Conservation (phyloP, 2,888 invertebrate genomes). For the Orthosia cruda region DNA sequence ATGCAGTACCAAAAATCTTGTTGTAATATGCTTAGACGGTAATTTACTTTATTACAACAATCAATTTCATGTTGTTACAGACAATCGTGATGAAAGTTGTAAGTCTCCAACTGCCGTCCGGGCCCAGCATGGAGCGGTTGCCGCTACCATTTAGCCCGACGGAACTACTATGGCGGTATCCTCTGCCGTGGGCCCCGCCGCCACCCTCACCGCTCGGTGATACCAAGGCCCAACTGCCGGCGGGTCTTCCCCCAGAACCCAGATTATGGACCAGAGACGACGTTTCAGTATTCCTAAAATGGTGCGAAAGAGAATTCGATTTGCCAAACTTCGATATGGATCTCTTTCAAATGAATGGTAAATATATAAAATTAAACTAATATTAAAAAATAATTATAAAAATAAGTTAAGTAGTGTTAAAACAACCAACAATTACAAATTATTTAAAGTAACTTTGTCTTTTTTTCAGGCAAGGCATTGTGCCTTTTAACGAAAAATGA, state of each 20-base stretch:
- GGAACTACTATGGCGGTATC: conserved; percentile 97
- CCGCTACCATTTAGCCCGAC: conserved; percentile 96
- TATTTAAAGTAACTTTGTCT: conserved; percentile 1
- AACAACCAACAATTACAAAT: background rate
- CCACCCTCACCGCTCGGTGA: conserved; percentile 95
- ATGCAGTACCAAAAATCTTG: background rate
- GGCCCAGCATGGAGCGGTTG: conserved; percentile 94
- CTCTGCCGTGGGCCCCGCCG: conserved; percentile 94
- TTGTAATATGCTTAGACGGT: conserved; percentile 1
- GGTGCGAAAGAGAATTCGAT: conserved; percentile 98
- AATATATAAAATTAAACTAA: conserved; percentile 68
- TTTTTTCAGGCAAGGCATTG: conserved; percentile 96
- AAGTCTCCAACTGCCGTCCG: conserved; percentile 94
- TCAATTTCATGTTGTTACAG: conserved; percentile 77
- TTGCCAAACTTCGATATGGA: conserved; percentile 98
- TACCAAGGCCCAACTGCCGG: conserved; percentile 97
- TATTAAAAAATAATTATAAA: too few relatives aligned
- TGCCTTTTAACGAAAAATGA: conserved; percentile 97
- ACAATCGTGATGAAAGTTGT: conserved; percentile 93
- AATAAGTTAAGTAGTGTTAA: too few relatives aligned
- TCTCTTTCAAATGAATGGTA: conserved; percentile 99
- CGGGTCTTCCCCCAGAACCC: conserved; percentile 96
- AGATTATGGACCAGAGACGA: conserved; percentile 98
- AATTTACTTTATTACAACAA: conserved; percentile 18
- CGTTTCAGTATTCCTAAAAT: conserved; percentile 96